Percentiles rank a stretch among this genome's conserved stretches.
Evolutionary conservation across 2,888 invertebrate genomes (phyloP).

Genomic region (Drosophila colorata): DNA sequence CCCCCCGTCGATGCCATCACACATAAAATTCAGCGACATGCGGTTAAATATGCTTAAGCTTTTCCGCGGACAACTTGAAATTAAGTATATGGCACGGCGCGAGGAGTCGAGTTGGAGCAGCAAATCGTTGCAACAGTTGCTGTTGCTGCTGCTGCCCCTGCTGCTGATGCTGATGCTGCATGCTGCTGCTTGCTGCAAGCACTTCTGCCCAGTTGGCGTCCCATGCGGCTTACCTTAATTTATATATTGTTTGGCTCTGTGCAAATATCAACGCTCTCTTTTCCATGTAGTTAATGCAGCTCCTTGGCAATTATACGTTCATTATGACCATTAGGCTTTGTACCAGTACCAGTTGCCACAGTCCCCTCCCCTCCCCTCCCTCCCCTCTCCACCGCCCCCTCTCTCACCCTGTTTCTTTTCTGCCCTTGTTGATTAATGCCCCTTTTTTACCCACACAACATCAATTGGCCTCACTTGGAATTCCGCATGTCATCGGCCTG

Average conservation of each 20-base stretch:
- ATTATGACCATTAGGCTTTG: constrained; percentile 81
- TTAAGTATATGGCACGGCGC: constrained; percentile 74
- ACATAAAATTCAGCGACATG: constrained; percentile 77
- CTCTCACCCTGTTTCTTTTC: not conserved
- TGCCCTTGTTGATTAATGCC: constrained; percentile 49
- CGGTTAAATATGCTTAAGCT: constrained; percentile 77
- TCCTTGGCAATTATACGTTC: constrained; percentile 76
- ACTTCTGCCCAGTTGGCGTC: constrained; percentile 14
- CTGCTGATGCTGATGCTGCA: not conserved
- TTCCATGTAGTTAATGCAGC: constrained; percentile 78
- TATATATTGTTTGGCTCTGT: constrained; percentile 81
- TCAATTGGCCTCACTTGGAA: constrained; percentile 15
- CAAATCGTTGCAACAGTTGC: constrained; percentile 61
- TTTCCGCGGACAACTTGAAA: constrained; percentile 76
- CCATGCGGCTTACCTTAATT: constrained; percentile 75
- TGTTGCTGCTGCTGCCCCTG: constrained; percentile 13
- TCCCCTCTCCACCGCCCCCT: not conserved
- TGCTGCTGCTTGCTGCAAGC: not conserved
- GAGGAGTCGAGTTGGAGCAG: constrained; percentile 15
- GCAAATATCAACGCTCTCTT: constrained; percentile 82
- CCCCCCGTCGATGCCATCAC: not conserved
- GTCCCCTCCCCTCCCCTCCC: not conserved
- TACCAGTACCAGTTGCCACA: constrained; percentile 24
- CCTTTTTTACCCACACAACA: constrained; percentile 14
- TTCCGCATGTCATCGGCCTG: constrained; percentile 38